phyloP scores from a whole-genome alignment of 2,113 vertebrate genomes.

The Aspidoscelis tigris region DNA sequence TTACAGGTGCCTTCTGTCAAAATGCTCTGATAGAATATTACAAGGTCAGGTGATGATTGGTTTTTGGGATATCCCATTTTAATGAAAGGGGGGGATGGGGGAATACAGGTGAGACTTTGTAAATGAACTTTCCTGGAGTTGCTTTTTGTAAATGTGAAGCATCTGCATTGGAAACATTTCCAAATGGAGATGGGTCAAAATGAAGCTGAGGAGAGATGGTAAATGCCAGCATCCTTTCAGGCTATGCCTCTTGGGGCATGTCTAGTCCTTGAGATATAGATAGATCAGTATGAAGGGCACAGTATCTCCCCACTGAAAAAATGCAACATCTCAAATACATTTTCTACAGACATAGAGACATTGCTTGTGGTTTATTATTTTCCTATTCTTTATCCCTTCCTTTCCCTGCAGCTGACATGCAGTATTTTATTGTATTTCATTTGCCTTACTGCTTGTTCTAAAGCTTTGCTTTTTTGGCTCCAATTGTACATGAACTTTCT shows the following conservation, averaged over 20 bases:
- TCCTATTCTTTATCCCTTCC: conserved; percentile 15
- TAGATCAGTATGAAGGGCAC: conserved; percentile 67
- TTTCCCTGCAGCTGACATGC: conserved; percentile 54
- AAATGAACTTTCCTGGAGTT: not conserved
- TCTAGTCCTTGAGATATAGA: conserved; percentile 57
- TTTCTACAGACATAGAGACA: conserved; percentile 66
- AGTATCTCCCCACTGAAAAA: conserved; percentile 66
- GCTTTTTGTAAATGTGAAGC: conserved; percentile 35
- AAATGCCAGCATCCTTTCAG: conserved; percentile 50
- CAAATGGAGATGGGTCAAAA: conserved; percentile 49
- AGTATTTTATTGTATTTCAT: conserved; percentile 71
- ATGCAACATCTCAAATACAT: conserved; percentile 68
- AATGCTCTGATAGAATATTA: not conserved
- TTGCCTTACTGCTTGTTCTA: conserved; percentile 66
- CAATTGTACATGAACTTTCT: conserved; percentile 63
- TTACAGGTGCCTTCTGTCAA: not conserved
- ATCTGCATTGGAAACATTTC: conserved; percentile 37
- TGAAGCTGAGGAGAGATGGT: conserved; percentile 43
- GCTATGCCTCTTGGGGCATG: conserved; percentile 60
- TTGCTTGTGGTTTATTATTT: conserved; percentile 62
- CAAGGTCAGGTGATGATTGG: not conserved
- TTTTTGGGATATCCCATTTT: not conserved
- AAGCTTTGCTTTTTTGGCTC: conserved; percentile 59
- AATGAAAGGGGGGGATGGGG: not conserved
- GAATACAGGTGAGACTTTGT: not conserved